A percentile compares a stretch with the other conserved stretches of the same genome.
Conservation (phyloP, 2,113 vertebrate genomes). For the Polypterus bichir region DNA sequence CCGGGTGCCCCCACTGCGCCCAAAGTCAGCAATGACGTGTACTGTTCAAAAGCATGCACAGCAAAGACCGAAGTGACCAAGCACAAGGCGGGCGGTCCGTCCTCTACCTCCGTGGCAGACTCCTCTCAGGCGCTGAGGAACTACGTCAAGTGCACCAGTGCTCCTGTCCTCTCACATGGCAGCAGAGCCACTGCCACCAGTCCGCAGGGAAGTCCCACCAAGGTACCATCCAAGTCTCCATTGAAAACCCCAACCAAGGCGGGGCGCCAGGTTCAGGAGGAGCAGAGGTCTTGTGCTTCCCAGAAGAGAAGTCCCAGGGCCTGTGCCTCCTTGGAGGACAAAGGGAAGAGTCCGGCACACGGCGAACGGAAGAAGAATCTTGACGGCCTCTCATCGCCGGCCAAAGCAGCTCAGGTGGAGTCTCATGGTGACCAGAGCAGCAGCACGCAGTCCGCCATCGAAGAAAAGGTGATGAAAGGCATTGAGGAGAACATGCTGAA, state of each 20-base stretch:
- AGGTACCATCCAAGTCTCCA: conserved; percentile 71
- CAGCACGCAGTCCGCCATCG: conserved; percentile 66
- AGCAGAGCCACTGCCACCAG: conserved; percentile 38
- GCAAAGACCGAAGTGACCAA: conserved; percentile 60
- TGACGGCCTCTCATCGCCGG: conserved; percentile 44
- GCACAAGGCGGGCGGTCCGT: conserved; percentile 52
- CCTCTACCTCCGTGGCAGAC: conserved; percentile 36
- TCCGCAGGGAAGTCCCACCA: conserved; percentile 71
- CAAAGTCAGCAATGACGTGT: conserved; percentile 43
- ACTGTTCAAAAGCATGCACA: conserved; percentile 37
- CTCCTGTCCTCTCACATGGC: conserved; percentile 46
- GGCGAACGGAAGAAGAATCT: conserved; percentile 52
- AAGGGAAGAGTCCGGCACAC: conserved; percentile 41
- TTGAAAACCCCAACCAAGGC: conserved; percentile 51
- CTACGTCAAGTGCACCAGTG: conserved; percentile 56
- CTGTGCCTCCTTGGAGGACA: conserved; percentile 43
- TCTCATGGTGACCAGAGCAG: conserved; percentile 29
- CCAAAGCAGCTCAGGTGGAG: conserved; percentile 31
- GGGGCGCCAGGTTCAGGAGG: conserved; percentile 30
- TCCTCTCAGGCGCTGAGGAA: conserved; percentile 47
- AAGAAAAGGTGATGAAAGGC: conserved; percentile 96
- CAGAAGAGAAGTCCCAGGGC: conserved; percentile 32
- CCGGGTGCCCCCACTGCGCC: conserved; percentile 42
- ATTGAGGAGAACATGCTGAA: conserved; percentile 87
- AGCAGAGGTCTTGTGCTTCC: conserved; percentile 22